A percentile compares a stretch with the other conserved stretches of the same genome.
phyloP scores from a whole-genome alignment of 2,888 invertebrate species.

The Lamellibrachia columna region DNA sequence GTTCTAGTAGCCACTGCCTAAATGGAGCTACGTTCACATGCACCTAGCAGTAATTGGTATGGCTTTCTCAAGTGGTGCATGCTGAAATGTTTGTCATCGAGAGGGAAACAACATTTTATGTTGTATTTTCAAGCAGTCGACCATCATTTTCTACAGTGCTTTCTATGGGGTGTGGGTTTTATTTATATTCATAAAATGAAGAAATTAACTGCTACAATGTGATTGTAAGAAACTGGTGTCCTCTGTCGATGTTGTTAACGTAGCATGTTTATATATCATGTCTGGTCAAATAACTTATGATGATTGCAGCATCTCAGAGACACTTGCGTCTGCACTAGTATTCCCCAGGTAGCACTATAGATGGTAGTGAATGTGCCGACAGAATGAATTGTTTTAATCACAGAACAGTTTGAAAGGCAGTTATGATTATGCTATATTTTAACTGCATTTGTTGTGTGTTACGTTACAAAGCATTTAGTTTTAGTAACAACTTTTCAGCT shows the following conservation, averaged over 20 bases:
- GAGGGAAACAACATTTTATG: not conserved
- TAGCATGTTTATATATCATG: not conserved
- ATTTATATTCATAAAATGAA: conserved; percentile 16
- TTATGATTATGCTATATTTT: conserved; percentile 10
- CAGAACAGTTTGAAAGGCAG: not conserved
- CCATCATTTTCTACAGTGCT: conserved; percentile 10
- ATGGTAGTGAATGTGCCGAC: not conserved
- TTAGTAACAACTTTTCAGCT: not conserved
- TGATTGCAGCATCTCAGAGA: not conserved
- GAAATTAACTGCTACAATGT: not conserved
- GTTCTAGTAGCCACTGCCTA: not conserved
- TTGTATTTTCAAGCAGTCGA: not conserved
- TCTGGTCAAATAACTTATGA: not conserved
- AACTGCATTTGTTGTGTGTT: conserved; percentile 1
- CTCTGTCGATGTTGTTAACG: not conserved
- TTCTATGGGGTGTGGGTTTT: conserved; percentile 16
- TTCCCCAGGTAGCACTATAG: not conserved
- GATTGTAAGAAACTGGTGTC: not conserved
- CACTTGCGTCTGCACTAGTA: not conserved
- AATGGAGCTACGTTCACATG: too few relatives aligned
- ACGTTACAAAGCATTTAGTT: not conserved
- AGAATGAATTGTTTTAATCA: not conserved
- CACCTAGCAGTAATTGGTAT: too few relatives aligned
- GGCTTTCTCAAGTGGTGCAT: not conserved
- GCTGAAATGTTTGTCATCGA: not conserved